Percentiles rank a stretch among this genome's conserved stretches.
Conservation (phyloP, 2,888 invertebrate species). For the Eulithis testata region DNA sequence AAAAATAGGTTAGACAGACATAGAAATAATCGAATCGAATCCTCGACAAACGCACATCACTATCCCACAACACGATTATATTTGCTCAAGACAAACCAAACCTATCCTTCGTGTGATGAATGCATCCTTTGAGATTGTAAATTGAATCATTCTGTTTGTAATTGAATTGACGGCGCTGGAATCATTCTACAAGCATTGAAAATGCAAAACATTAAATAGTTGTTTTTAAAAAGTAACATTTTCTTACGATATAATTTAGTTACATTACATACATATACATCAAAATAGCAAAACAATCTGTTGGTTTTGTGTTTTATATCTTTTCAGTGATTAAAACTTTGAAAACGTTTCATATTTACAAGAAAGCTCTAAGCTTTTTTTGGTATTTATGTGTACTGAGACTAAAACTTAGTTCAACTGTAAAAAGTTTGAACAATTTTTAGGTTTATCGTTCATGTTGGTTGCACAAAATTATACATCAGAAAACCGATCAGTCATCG, state of each 20-base stretch:
- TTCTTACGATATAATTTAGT: no score
- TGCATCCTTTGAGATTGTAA: slow-evolving; percentile 64
- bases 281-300: no score
- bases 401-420: no score
- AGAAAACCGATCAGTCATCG: slow-evolving; percentile 41
- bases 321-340: no score
- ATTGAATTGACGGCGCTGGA: slow-evolving; percentile 42
- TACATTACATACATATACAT: no score
- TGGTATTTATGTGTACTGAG: no score
- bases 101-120: slow-evolving; percentile 54
- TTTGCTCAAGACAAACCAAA: slow-evolving; percentile 43
- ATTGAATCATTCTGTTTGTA: slow-evolving; percentile 62
- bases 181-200: not conserved
- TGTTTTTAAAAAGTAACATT: no score
- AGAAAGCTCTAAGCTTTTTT: no score
- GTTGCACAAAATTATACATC: slow-evolving; percentile 18
- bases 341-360: no score
- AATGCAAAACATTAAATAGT: not conserved
- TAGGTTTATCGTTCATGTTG: slow-evolving; percentile 9
- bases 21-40: not conserved
- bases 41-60: slow-evolving; percentile 32
- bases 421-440: no score
- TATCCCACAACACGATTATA: slow-evolving; percentile 36
- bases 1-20: not conserved
- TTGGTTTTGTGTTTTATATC: no score